Percentiles rank a stretch among this genome's conserved stretches.
These are phyloP conservation scores for Lathronympha strigana DNA, from an alignment of 2,888 invertebrate species.

Conservation along the genomic window DNA sequence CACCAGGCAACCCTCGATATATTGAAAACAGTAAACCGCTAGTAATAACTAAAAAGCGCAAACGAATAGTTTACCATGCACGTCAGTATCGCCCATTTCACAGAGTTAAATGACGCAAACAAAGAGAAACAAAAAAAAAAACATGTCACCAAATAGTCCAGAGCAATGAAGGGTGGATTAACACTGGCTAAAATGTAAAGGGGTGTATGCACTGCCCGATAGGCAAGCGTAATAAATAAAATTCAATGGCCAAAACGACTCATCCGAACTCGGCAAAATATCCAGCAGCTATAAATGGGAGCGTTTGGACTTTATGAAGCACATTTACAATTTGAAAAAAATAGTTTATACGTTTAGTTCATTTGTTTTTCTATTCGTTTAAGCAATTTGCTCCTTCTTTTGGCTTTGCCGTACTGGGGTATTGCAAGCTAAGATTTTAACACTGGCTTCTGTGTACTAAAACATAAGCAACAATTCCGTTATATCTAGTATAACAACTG, in stretches of 20 bases:
- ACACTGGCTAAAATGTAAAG: constrained; percentile 37
- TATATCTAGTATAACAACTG: too few relatives aligned
- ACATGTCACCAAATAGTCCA: constrained; percentile 31
- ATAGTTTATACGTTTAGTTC: background rate
- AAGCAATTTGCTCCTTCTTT: too few relatives aligned
- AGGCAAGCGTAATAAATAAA: constrained; percentile 40
- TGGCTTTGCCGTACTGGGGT: too few relatives aligned
- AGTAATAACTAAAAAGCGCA: background rate
- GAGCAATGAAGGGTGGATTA: constrained; percentile 41
- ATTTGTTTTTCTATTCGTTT: background rate
- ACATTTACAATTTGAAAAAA: constrained; percentile 8
- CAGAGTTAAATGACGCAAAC: constrained; percentile 34
- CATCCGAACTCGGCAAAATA: constrained; percentile 32
- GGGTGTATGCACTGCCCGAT: constrained; percentile 30
- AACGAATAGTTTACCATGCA: constrained; percentile 7
- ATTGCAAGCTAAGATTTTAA: too few relatives aligned
- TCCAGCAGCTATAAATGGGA: constrained; percentile 30
- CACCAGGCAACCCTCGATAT: background rate
- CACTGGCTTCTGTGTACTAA: too few relatives aligned
- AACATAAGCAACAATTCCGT: too few relatives aligned
- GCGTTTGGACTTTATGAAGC: constrained; percentile 33
- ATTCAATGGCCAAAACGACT: constrained; percentile 41
- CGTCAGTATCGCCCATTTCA: constrained; percentile 26
- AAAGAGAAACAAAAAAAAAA: constrained; percentile 28
- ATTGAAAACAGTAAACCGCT: constrained; percentile 16